phyloP scores from a whole-genome alignment of 2,113 vertebrate species.

The Onychostoma macrolepis region DNA sequence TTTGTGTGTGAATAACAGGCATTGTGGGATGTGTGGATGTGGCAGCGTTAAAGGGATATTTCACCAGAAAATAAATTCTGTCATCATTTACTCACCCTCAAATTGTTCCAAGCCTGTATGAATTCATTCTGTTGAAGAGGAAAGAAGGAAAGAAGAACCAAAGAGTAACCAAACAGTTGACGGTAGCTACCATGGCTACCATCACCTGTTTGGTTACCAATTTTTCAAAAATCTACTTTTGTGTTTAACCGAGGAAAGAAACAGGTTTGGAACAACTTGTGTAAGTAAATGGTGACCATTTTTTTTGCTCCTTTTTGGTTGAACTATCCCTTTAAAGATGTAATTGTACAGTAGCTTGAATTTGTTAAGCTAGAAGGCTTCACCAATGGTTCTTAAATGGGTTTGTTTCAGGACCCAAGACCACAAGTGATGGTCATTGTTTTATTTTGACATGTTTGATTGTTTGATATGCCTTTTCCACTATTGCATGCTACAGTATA shows the following conservation, averaged over 20 bases:
- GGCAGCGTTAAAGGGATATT: background rate
- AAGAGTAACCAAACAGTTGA: background rate
- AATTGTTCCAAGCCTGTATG: background rate
- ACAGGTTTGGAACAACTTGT: background rate
- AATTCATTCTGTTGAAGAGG: background rate
- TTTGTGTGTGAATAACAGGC: constrained; percentile 25
- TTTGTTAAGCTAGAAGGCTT: background rate
- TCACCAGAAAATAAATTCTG: background rate
- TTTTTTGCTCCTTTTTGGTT: too few relatives aligned
- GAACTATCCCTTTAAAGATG: too few relatives aligned
- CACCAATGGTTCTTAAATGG: background rate
- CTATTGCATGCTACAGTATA: background rate
- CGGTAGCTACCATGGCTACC: background rate
- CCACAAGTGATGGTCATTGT: background rate
- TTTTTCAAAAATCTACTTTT: background rate
- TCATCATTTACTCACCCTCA: background rate
- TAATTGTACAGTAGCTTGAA: background rate
- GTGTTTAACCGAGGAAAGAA: background rate
- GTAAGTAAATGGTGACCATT: too few relatives aligned
- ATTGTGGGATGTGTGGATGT: constrained; percentile 32
- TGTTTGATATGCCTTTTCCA: background rate
- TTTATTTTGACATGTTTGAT: background rate
- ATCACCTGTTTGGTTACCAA: background rate
- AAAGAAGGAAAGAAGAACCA: background rate
- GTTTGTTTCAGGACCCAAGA: background rate